These are phyloP conservation scores for Trichopria drosophilae DNA, from an alignment of 2,888 invertebrate species.

Conservation along the genomic window DNA sequence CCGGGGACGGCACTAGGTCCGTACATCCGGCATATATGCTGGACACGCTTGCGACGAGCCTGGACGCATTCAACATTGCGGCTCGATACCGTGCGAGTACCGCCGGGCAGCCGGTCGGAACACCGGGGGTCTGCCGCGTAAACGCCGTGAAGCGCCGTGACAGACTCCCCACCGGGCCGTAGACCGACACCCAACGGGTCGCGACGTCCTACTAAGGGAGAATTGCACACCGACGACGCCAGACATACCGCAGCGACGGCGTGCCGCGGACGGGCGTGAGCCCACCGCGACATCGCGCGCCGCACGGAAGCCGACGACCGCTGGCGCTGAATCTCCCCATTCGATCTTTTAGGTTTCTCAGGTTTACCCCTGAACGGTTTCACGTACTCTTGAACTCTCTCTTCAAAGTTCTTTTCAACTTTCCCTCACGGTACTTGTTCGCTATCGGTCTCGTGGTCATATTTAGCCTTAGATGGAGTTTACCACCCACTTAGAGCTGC, in stretches of 20 bases:
- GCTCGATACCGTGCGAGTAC: constrained; percentile 49
- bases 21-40: constrained; percentile 36
- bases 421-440: constrained; percentile 70
- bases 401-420: constrained; percentile 73
- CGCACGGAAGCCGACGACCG: constrained; percentile 28
- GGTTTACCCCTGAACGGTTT: constrained; percentile 63
- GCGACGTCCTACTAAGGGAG: constrained; percentile 62
- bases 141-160: constrained; percentile 37
- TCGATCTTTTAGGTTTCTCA: too few relatives aligned
- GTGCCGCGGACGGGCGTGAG: constrained; percentile 37
- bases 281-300: constrained; percentile 42
- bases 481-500: constrained; percentile 65
- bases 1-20: constrained; percentile 43
- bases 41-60: constrained; percentile 36
- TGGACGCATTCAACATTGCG: constrained; percentile 41
- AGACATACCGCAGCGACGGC: constrained; percentile 33
- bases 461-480: constrained; percentile 63
- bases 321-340: constrained; percentile 54
- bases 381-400: constrained; percentile 57
- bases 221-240: constrained; percentile 54
- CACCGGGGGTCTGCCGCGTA: constrained; percentile 49
- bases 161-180: constrained; percentile 53
- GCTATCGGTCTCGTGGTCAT: constrained; percentile 66
- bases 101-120: constrained; percentile 47
- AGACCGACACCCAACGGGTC: constrained; percentile 61